phyloP scores from a whole-genome alignment of 2,797 vertebrate genomes.

The Alca torda region DNA sequence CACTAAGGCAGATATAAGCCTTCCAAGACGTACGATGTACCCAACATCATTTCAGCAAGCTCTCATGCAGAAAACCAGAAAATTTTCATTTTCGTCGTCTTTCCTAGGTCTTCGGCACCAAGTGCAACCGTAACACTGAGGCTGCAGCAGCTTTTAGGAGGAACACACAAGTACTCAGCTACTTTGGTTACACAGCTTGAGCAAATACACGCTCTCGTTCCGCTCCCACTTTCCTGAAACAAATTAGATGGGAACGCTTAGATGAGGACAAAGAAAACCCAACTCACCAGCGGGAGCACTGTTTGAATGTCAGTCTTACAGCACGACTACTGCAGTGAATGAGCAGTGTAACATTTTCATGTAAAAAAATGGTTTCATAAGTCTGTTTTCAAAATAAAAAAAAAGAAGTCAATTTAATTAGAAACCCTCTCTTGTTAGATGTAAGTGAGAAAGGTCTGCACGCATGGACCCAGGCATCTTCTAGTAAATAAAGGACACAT shows the following conservation, averaged over 20 bases:
- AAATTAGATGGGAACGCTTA: not conserved
- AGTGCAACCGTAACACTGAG: not conserved
- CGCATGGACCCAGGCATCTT: not conserved
- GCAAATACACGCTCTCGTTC: not conserved
- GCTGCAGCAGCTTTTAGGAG: not conserved
- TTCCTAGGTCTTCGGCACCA: not conserved
- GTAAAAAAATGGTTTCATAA: not conserved
- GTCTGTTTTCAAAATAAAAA: not conserved
- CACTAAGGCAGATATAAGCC: not conserved
- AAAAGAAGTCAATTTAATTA: not conserved
- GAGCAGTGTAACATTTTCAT: not conserved
- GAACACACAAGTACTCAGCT: not conserved
- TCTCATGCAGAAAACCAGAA: not conserved
- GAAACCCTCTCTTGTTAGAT: not conserved
- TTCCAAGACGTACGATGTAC: not conserved
- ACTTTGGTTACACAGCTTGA: not conserved
- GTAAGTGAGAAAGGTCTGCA: not conserved
- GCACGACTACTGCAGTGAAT: not conserved
- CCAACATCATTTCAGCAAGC: not conserved
- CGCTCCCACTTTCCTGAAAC: slow-evolving; percentile 7
- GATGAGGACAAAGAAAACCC: not conserved
- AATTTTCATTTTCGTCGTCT: not conserved
- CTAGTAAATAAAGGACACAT: not conserved
- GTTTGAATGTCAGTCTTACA: not conserved
- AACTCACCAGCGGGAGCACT: not conserved